Base-by-base conservation (phyloP, 53 echinoderm and acorn worm species). In the Actinopyga echinites region DNA sequence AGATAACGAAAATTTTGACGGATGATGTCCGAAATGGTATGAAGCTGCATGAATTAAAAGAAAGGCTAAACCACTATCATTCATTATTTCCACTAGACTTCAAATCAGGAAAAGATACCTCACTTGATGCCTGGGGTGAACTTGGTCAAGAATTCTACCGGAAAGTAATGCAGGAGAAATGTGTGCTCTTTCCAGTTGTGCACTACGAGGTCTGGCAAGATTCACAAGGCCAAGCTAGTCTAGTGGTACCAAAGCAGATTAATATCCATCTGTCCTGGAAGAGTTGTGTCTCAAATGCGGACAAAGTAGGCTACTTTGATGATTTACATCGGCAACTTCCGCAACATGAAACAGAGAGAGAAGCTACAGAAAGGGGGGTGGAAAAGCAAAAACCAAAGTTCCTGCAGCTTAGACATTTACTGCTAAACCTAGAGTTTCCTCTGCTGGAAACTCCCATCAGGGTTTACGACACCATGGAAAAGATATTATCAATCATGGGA, bases 341-440 rank as follows among this genome's bases (percentile, higher is more conserved):
- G 3, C 20, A 30, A 15, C 8, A 78, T 12, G 56, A 56, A 33
- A 56, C 63, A 62, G 31, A 24, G 0, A 25, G 60, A 23, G 31
- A 62, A 62, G 12, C 20, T 55, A 56, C 63, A 62, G 31, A 24
- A 2, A 25, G 60, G 4, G 31, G n/a, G n/a, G n/a, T 1, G 11
- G 62, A 28, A 3, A 28, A 62, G 5, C 1, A 30, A 62, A 25
- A 28, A 62, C 31, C 28, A 12, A 28, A 8, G 31, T 30, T 62
- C 12, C 63, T 62, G 21, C 28, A 31, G 33, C 78, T 78, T 56
- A 52, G 35, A 17, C 26, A 32, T 28, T 22, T 78, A 33, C 55
- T 78, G 53, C 55, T 78, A 22, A 57, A 35, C 20, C 78, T 78
- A 6, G 56, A 56, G 15, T 78, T 78, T 17, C 78, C 78, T 31